Conservation (phyloP, 2,797 vertebrate species). For the Limnodromus scolopaceus region DNA sequence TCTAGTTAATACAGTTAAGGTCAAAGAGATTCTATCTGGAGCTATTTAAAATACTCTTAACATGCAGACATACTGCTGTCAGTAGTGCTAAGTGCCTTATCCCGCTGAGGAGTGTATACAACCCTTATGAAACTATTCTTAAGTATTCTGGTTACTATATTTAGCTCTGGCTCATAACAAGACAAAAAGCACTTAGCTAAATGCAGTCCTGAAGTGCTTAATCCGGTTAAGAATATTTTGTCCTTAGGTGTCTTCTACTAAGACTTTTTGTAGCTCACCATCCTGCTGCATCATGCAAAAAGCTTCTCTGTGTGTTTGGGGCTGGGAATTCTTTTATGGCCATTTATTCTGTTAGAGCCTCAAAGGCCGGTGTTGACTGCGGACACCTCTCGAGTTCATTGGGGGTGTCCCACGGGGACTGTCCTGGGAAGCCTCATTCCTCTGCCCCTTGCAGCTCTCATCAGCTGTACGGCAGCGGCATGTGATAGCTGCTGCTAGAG, state of each 20-base stretch:
- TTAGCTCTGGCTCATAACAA: slow-evolving; percentile 61
- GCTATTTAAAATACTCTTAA: slow-evolving; percentile 50
- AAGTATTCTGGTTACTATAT: slow-evolving; percentile 61
- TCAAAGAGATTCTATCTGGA: slow-evolving; percentile 55
- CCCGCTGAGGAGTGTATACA: slow-evolving; percentile 35
- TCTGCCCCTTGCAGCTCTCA: neutral
- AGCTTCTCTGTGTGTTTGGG: neutral
- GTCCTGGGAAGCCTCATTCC: neutral
- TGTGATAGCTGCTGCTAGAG: neutral
- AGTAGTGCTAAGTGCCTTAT: slow-evolving; percentile 60
- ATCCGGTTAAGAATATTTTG: slow-evolving; percentile 71
- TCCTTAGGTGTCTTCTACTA: slow-evolving; percentile 55
- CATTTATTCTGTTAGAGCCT: neutral
- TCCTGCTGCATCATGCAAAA: slow-evolving; percentile 66
- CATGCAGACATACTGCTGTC: slow-evolving; percentile 45
- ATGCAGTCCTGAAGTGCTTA: slow-evolving; percentile 54
- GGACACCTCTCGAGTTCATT: fast-evolving
- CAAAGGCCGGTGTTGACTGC: neutral
- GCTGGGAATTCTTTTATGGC: neutral
- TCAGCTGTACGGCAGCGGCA: neutral
- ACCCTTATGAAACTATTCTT: slow-evolving; percentile 69
- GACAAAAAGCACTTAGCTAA: slow-evolving; percentile 68
- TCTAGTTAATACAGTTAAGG: slow-evolving; percentile 55
- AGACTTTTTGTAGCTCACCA: slow-evolving; percentile 33
- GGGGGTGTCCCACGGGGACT: neutral